Evolutionary conservation across 2,888 invertebrate genomes (phyloP), one percentile per base, ranked within the genome.

Genomic region (Drosophila picticornis): DNA sequence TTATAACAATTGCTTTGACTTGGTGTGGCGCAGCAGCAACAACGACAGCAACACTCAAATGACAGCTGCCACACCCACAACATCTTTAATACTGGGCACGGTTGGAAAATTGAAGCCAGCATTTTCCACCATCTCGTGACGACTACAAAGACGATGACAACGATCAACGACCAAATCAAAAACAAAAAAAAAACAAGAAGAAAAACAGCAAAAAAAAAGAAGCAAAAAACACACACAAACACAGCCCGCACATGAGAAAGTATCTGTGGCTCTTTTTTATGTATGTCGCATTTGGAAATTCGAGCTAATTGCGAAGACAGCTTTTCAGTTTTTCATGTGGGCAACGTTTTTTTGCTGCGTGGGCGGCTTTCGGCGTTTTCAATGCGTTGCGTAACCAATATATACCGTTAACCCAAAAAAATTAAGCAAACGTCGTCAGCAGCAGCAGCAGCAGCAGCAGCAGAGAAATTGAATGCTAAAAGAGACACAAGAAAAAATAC

Each of bases 1-100:
- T 83, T 88, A 84, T 78, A 89, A 89, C 86, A 94, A 94, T 90
- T 93, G 94, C 66, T 94, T 94, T 85, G 93, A 94, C 85, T 93
- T 94, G 80, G 85, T 92, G 80, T 92, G 93, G 93, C 91, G 80
- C 78, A 81, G 66, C 62, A 71, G 38, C 51, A 71, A 19, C 69
- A 64, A 22, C 46, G 38, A n/a, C 62, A 64, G 52, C 70, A 59
- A 56, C 70, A 77, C 60, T 63, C 77, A 76, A 84, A 61, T 69
- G 80, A 84, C 80, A 83, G 75, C 79, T 79, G 77, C 77, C 81
- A 78, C 90, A 78, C 79, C 86, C 78, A 80, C 88, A 76, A 78
- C 88, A 74, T 78, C 79, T 69, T 78, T 86, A 72, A 88, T 91
- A 77, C 69, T 88, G 72, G 88, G 89, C 75, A 79, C 90, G 62